Conservation (phyloP, 53 echinoderm and acorn worm genomes). For the Holothuria leucospilota region DNA sequence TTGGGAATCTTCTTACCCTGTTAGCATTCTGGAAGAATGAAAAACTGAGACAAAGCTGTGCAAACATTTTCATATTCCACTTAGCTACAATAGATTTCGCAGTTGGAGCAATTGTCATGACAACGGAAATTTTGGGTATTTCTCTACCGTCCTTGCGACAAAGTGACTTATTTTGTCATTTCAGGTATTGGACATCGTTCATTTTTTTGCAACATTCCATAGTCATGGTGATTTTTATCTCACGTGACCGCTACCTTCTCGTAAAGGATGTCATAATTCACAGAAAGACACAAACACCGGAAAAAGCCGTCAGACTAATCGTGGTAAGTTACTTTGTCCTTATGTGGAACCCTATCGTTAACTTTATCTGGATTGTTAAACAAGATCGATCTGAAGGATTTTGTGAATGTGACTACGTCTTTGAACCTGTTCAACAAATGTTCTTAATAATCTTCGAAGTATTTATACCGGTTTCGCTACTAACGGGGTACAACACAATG, state of each 20-base stretch:
- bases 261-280: slow-evolving; percentile 17
- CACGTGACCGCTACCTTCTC: slow-evolving; percentile 14
- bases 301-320: background rate
- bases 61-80: background rate
- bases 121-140: background rate
- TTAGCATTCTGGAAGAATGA: background rate
- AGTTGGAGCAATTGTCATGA: background rate
- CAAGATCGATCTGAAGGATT: background rate
- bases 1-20: slow-evolving; percentile 1
- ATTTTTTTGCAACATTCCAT: background rate
- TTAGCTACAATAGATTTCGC: slow-evolving; percentile 4
- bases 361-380: background rate
- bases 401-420: background rate
- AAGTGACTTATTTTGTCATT: background rate
- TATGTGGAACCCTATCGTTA: background rate
- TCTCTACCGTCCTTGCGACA: too few relatives aligned
- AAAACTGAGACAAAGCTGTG: background rate
- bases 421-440: background rate
- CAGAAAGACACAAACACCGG: slow-evolving; percentile 6
- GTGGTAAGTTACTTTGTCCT: background rate
- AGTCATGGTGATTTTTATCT: background rate
- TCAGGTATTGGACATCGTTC: background rate
- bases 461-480: background rate
- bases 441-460: background rate
- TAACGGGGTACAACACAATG: background rate